Base-by-base conservation (phyloP, 1,140 invertebrate genomes). In the Megathymus violae region DNA sequence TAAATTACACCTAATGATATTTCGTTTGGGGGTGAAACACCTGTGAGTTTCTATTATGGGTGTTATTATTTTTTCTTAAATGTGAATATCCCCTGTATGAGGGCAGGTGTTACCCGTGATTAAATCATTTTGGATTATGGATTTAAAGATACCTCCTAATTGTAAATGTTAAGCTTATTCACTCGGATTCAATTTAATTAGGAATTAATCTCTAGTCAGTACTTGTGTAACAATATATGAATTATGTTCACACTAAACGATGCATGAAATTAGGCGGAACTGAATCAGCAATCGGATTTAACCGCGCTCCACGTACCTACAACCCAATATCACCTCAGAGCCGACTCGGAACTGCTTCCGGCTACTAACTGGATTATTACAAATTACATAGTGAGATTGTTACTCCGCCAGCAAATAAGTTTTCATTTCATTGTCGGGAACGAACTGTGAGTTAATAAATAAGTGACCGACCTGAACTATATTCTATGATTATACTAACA, bases 201-300 rank as follows among this genome's bases (percentile, higher is more conserved):
- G 27, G 3, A 31, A 3, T 7, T 4, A 31, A 31, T 9, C 4
- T 31, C 27, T 4, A 7, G 27, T 7, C 1, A 4, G 27, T 31
- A 5, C 19, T 31, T 7, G 27, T 31, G 4, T 31, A 4, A 38
- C 50, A 7, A 40, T 40, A 19, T 52, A 16, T 34, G 34, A 17
- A 40, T 52, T 52, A 51, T 7, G 36, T 15, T 16, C 6, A 22
- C 9, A 40, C n/a, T 19, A 38, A 17, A 6, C 15, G 10, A 10
- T 17, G 15, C 22, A 38, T 17, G 50, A 17, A 40, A 17, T 52
- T 40, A 22, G 34, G 17, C 36, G 34, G 1, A 31, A 9, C 27
- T 22, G 27, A 19, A 40, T 52, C 17, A n/a, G 19, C 40, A 52
- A 52, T 52, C 17, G 36, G 16, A 34, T 16, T 52, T 40, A 52